Evolutionary conservation across 1,140 invertebrate species (phyloP).

Genomic region (Sitophilus oryzae): DNA sequence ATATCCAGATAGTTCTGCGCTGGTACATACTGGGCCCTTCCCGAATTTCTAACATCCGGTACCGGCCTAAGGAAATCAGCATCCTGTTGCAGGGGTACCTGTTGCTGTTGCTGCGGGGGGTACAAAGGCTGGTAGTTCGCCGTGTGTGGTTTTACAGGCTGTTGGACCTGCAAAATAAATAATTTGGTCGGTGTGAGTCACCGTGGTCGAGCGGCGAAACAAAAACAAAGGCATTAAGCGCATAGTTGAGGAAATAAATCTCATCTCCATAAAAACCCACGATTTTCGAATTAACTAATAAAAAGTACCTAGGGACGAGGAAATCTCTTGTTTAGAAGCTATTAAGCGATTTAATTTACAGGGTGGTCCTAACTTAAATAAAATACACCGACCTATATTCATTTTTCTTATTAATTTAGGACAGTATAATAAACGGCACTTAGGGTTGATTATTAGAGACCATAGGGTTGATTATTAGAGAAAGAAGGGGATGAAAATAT

Average conservation of each 20-base stretch:
- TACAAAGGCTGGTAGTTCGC: background rate
- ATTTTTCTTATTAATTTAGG: no score
- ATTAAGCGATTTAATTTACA: background rate
- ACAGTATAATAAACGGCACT: no score
- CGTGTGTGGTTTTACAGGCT: background rate
- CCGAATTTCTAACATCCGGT: slow-evolving; percentile 15
- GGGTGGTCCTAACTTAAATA: no score
- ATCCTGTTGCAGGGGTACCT: slow-evolving; percentile 16
- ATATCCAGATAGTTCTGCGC: slow-evolving; percentile 27
- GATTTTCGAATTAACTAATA: background rate
- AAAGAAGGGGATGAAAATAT: no score
- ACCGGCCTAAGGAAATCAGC: slow-evolving; percentile 35
- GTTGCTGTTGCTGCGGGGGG: slow-evolving; percentile 6
- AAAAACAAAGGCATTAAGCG: background rate
- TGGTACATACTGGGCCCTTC: slow-evolving; percentile 24
- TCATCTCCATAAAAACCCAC: background rate
- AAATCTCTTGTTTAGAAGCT: background rate
- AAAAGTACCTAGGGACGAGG: background rate
- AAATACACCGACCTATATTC: no score
- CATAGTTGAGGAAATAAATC: background rate
- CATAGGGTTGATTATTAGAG: no score
- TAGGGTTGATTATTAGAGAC: no score
- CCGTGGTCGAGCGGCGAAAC: background rate
- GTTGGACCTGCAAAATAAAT: slow-evolving; percentile 16
- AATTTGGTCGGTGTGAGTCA: no score